These are phyloP conservation scores for Meandrusa payeni DNA, from an alignment of 2,888 invertebrate species.

Conservation along the genomic window DNA sequence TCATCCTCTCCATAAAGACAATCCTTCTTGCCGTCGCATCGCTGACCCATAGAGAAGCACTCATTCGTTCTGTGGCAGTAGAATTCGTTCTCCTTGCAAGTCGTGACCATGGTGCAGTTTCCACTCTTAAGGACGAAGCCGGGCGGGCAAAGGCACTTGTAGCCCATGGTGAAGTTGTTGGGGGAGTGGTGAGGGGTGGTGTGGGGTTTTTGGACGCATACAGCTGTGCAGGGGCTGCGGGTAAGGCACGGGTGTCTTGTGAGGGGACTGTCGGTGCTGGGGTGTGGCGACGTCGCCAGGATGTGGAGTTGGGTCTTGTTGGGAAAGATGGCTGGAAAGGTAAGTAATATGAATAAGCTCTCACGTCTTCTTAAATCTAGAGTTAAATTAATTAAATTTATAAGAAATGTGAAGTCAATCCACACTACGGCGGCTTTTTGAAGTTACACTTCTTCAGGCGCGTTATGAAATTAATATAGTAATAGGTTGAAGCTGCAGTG, in stretches of 20 bases:
- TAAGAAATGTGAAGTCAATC: no score
- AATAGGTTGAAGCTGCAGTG: no score
- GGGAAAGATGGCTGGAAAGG: constrained; percentile 69
- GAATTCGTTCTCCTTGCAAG: constrained; percentile 72
- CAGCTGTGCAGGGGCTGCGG: constrained; percentile 86
- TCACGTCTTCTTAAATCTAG: no score
- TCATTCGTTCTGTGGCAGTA: constrained; percentile 67
- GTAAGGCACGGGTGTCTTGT: constrained; percentile 80
- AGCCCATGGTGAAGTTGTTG: constrained; percentile 31
- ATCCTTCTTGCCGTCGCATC: constrained; percentile 76
- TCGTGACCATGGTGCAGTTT: constrained; percentile 76
- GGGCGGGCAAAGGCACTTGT: constrained; percentile 84
- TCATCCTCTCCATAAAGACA: constrained; percentile 82
- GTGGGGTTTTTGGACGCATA: constrained; percentile 82
- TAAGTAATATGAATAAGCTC: no score
- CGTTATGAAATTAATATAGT: no score
- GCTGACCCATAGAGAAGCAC: constrained; percentile 53
- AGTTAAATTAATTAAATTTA: no score
- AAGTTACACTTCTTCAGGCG: no score
- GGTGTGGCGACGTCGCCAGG: constrained; percentile 41
- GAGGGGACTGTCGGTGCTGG: constrained; percentile 36
- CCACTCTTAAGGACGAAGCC: constrained; percentile 77
- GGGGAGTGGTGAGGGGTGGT: constrained; percentile 26
- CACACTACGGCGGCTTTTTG: no score
- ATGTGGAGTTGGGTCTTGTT: constrained; percentile 61